Evolutionary conservation across 1,140 invertebrate species (phyloP), one percentile per base, ranked within the genome.

Genomic region (Monochamus saltuarius): DNA sequence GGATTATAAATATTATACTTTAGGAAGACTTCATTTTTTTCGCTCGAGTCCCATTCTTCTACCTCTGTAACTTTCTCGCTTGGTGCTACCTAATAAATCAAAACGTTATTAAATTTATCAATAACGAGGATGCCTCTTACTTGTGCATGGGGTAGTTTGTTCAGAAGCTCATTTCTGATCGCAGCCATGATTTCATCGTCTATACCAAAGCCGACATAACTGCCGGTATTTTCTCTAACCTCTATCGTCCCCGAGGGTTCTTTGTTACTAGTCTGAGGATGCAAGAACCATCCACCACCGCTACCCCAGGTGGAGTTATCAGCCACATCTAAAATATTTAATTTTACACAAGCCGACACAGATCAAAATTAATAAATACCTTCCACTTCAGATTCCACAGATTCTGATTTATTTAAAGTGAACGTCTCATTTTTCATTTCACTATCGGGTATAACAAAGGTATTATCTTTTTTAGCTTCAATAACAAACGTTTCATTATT

Each of bases 131-230:
- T 1, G 22, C 9, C 0, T 35, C 35, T 35, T 51, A 85, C 85
- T 69, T 87, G 85, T 7, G 85, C 86, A 62, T 84, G 78, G 39
- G 87, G 87, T 57, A 90, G 75, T 75, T 89, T 90, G 47, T 87
- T 81, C 65, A 83, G 79, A 42, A 89, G 73, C 73, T 89, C 87
- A 67, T 86, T 88, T 62, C 87, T 75, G 56, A 89, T 81, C 1
- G 87, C 87, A 13, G 84, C 80, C 59, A 88, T 85, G 68, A 86
- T 85, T 66, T 87, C 87, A 64, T 88, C 87, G 68, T 89, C 85
- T 52, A 88, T 78, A 19, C 78, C 78, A 59, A 85, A 84, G 2
- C 81, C 81, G 37, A 85, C 81, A 19, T 80, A 80, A 71, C 81
- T 83, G 34, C 79, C 77, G n/a, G 74, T 61, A 38, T 71, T 64